phyloP scores from a whole-genome alignment of 2,797 vertebrate genomes.

The Myotis findleyi region DNA sequence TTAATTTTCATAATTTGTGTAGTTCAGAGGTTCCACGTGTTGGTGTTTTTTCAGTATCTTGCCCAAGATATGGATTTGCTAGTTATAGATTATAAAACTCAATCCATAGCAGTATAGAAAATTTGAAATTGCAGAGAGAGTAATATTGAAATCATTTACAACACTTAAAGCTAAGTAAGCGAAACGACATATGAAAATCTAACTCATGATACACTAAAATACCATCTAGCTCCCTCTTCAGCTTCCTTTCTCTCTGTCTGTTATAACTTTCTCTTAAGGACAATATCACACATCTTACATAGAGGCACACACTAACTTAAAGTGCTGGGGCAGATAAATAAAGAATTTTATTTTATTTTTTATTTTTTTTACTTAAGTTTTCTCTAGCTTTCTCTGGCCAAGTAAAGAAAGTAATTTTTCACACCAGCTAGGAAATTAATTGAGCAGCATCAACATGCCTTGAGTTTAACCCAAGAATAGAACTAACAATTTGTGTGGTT shows the following conservation, averaged over 20 bases:
- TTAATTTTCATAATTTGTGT: slow-evolving; percentile 28
- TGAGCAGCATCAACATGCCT: not conserved
- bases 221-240: not conserved
- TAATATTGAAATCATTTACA: slow-evolving; percentile 47
- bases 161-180: slow-evolving; percentile 63
- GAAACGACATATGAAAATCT: not conserved
- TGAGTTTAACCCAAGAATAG: not conserved
- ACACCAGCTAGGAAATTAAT: slow-evolving; percentile 34
- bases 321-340: not conserved
- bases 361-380: slow-evolving; percentile 48
- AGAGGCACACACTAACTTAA: not conserved
- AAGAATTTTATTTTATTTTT: not conserved
- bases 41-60: not conserved
- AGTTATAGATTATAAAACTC: slow-evolving; percentile 64
- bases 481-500: not conserved
- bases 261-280: not conserved
- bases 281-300: not conserved
- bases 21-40: not conserved
- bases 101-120: not conserved
- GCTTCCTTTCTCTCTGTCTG: not conserved
- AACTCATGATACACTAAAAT: not conserved
- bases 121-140: slow-evolving; percentile 48
- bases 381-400: slow-evolving; percentile 49
- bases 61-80: slow-evolving; percentile 21
- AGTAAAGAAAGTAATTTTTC: slow-evolving; percentile 23